A percentile compares a stretch with the other conserved stretches of the same genome.
Conservation (phyloP, 2,888 invertebrate genomes). For the Beris morrisii region DNA sequence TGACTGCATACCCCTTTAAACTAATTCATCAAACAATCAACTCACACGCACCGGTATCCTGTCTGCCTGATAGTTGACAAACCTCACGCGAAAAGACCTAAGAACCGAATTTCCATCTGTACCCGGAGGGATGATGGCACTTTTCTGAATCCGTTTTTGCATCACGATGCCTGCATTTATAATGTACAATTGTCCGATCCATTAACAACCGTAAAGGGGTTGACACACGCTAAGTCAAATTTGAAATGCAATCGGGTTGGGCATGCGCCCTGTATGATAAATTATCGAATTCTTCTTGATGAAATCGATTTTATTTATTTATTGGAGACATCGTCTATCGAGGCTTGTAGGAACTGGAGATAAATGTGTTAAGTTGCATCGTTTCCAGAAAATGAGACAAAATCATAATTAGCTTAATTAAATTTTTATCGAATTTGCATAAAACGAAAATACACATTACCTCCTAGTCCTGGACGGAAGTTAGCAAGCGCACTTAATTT, state of each 20-base stretch:
- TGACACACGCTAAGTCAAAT: not conserved
- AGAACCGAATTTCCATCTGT: constrained; percentile 27
- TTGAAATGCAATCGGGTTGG: constrained; percentile 21
- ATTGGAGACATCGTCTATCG: too few relatives aligned
- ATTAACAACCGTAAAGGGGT: constrained; percentile 4
- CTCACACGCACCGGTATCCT: constrained; percentile 29
- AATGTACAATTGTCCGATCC: constrained; percentile 10
- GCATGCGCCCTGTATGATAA: constrained; percentile 25
- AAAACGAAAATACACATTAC: too few relatives aligned
- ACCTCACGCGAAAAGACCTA: constrained; percentile 6
- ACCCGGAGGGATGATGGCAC: constrained; percentile 14
- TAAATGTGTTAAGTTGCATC: too few relatives aligned
- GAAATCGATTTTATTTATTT: too few relatives aligned
- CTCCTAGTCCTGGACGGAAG: not conserved
- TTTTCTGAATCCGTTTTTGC: constrained; percentile 14
- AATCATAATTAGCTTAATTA: too few relatives aligned
- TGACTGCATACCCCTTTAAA: constrained; percentile 24
- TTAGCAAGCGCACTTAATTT: not conserved
- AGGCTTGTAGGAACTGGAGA: too few relatives aligned
- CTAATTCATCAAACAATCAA: constrained; percentile 31
- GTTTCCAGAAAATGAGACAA: too few relatives aligned
- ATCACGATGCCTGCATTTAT: constrained; percentile 11
- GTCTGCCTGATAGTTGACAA: not conserved
- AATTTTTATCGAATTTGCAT: too few relatives aligned
- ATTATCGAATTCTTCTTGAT: constrained; percentile 4